phyloP scores from a whole-genome alignment of 2,113 vertebrate genomes.

The Cyanoramphus novaezelandiae region DNA sequence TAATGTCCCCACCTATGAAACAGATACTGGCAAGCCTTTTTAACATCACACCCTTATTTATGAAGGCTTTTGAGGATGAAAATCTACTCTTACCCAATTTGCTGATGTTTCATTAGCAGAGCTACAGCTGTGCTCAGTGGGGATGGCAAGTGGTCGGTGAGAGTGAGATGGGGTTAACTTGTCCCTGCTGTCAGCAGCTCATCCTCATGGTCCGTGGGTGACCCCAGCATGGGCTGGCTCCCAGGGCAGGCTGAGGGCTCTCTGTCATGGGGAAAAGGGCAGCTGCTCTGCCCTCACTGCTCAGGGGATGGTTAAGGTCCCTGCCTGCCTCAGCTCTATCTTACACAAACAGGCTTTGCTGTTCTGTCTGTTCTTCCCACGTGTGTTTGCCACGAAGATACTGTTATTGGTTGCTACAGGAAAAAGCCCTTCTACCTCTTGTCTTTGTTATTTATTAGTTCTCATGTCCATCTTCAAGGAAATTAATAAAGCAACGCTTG shows the following conservation, averaged over 20 bases:
- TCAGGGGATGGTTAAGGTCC: not conserved
- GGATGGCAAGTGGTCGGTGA: not conserved
- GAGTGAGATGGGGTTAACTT: not conserved
- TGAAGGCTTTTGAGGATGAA: not conserved
- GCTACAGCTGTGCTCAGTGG: not conserved
- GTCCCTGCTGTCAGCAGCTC: not conserved
- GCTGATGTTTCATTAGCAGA: not conserved
- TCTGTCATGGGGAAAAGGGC: not conserved
- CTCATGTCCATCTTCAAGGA: not conserved
- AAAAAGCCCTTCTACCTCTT: not conserved
- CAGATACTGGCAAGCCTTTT: not conserved
- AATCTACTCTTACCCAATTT: not conserved
- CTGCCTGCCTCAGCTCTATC: not conserved
- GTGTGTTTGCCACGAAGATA: not conserved
- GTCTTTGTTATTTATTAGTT: not conserved
- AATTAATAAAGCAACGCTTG: not conserved
- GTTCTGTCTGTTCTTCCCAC: not conserved
- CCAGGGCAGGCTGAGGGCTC: not conserved
- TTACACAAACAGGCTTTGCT: not conserved
- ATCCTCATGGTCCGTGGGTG: not conserved
- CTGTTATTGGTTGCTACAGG: not conserved
- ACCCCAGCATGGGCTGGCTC: not conserved
- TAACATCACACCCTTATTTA: not conserved
- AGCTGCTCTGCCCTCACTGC: not conserved
- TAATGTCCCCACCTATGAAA: not conserved